Evolutionary conservation across 2,113 vertebrate species (phyloP).

Genomic region (Hippoglossus stenolepis): DNA sequence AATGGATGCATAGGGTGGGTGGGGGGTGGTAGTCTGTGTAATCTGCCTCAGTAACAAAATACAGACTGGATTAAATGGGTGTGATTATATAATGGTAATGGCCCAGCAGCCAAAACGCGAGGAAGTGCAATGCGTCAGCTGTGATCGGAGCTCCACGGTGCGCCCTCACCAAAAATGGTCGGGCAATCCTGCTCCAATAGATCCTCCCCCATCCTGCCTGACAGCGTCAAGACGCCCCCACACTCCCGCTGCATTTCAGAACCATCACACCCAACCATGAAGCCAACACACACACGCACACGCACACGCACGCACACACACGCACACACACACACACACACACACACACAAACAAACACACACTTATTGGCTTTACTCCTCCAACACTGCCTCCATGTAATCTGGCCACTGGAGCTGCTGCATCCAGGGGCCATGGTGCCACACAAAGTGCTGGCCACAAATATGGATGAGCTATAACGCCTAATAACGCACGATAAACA

Average conservation of each 20-base stretch:
- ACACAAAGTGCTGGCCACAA: conserved; percentile 20
- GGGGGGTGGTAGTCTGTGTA: conserved; percentile 17
- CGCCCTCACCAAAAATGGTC: conserved; percentile 73
- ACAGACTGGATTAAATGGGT: conserved; percentile 42
- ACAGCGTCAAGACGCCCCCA: conserved; percentile 67
- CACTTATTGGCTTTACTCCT: background rate
- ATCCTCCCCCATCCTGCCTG: conserved; percentile 69
- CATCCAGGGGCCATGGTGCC: conserved; percentile 20
- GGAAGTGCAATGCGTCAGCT: conserved; percentile 76
- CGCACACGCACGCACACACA: conserved; percentile 7
- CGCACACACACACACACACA: background rate
- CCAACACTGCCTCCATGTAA: conserved; percentile 1
- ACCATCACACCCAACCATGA: background rate
- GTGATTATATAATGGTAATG: conserved; percentile 66
- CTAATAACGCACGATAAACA: conserved; percentile 21
- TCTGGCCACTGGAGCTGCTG: conserved; percentile 1
- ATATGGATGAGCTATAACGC: conserved; percentile 13
- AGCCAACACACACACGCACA: background rate
- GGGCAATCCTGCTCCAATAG: conserved; percentile 57
- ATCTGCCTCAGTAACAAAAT: conserved; percentile 27
- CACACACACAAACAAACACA: conserved; percentile 11
- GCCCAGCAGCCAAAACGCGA: conserved; percentile 38
- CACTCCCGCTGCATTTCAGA: conserved; percentile 5
- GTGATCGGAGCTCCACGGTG: conserved; percentile 60
- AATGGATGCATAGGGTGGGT: conserved; percentile 22